Evolutionary conservation across 2,888 invertebrate genomes (phyloP).

Genomic region (Rhyacophila evoluta): DNA sequence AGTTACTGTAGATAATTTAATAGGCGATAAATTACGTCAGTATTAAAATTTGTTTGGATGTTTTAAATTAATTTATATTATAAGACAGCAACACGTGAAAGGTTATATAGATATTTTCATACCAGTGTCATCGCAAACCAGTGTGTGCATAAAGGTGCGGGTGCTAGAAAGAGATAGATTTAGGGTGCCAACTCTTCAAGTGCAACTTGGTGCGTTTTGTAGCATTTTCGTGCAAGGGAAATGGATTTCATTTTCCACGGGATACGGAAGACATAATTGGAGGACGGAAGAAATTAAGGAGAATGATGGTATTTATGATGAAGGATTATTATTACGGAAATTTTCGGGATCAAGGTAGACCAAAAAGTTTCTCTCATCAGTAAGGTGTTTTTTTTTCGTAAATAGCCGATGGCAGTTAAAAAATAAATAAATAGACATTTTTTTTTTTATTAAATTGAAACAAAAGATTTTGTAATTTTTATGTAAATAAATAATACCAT

Average conservation of each 20-base stretch:
- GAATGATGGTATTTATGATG: background rate
- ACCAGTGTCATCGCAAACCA: slow-evolving; percentile 54
- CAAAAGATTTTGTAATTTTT: slow-evolving; percentile 17
- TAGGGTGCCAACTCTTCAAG: slow-evolving; percentile 50
- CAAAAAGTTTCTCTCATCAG: slow-evolving; percentile 54
- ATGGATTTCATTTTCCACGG: background rate
- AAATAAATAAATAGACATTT: background rate
- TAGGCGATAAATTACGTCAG: background rate
- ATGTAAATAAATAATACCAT: background rate
- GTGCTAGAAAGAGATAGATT: slow-evolving; percentile 51
- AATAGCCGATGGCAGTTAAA: background rate
- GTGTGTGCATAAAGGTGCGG: slow-evolving; percentile 55
- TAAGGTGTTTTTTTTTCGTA: slow-evolving; percentile 32
- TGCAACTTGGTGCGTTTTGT: slow-evolving; percentile 55
- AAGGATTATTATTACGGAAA: background rate
- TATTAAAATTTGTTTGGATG: background rate
- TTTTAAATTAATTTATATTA: background rate
- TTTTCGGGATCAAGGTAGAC: slow-evolving; percentile 30
- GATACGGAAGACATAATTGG: background rate
- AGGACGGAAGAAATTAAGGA: slow-evolving; percentile 1
- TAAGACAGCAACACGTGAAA: slow-evolving; percentile 24
- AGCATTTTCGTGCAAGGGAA: slow-evolving; percentile 54
- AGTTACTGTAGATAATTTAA: no score
- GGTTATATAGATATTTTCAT: slow-evolving; percentile 42
- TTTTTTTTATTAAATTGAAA: no score